A percentile compares a stretch with the other conserved stretches of the same genome.
Conservation (phyloP, 2,797 vertebrate genomes). For the Mycteria americana region DNA sequence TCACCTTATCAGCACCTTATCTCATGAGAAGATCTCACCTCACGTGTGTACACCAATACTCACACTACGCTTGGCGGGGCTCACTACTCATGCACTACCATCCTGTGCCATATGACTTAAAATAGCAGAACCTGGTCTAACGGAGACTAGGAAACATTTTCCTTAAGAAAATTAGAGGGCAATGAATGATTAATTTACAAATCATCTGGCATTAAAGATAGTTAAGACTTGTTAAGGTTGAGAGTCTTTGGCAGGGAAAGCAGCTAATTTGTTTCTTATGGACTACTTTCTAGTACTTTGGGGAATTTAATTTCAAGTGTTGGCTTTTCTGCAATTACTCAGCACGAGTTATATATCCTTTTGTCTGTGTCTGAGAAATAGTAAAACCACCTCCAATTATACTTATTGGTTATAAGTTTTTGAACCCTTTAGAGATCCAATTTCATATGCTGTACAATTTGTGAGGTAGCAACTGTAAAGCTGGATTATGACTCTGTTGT, state of each 20-base stretch:
- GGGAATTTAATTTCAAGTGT: neutral
- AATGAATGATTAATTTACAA: neutral
- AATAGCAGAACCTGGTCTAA: neutral
- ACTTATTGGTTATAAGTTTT: neutral
- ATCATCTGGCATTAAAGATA: neutral
- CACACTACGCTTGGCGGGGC: neutral
- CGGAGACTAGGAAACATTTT: neutral
- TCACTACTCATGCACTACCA: neutral
- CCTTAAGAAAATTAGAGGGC: neutral
- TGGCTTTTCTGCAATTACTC: neutral
- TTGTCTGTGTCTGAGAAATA: neutral
- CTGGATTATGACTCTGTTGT: neutral
- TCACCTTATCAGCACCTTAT: neutral
- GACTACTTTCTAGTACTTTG: neutral
- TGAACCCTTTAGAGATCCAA: neutral
- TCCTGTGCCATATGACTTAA: neutral
- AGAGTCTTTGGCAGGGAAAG: neutral
- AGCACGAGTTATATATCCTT: neutral
- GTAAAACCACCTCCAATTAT: neutral
- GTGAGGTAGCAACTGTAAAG: neutral
- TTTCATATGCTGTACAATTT: neutral
- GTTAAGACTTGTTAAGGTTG: neutral
- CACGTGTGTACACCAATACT: fast-evolving
- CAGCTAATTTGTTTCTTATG: neutral
- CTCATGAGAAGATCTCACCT: neutral